Base-by-base conservation (phyloP, 2,797 vertebrate species). In the Falco rusticolus region DNA sequence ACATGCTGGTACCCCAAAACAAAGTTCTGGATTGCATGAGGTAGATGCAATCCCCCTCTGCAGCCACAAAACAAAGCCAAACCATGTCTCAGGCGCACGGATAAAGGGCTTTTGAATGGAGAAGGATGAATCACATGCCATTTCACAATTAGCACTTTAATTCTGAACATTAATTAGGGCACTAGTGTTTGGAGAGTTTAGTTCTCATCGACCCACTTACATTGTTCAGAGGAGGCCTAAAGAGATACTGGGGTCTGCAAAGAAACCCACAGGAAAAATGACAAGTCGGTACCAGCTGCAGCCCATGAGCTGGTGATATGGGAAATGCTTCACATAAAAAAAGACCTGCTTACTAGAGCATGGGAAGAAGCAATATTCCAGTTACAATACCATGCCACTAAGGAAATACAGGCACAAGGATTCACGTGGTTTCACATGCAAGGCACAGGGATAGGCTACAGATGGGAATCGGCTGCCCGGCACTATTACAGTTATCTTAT, bases 81-180 rank as follows among this genome's bases (percentile, higher is more conserved):
- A 33, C 3, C 71, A 8, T 8, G 57, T 48, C 70, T 68, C 37
- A 5, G 78, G 83, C 83, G 19, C 66, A 16, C 90, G 24, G 77
- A 65, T 28, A 66, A 85, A 72, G 60, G 79, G 70, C 77, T 79
- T 77, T 74, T 28, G 66, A 76, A 48, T 9, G 57, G 81, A 89
- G 84, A 28, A 43, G 47, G 86, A 33, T 39, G 68, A 84, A 63
- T 72, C 75, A 22, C 21, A 54, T 1, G 3, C 53, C 53, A 24
- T 72, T 71, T 78, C 88, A 81, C 83, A 93, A 95, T 96, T 89
- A 96, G 91, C 51, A 66, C 70, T 91, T 92, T 60, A 65, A 81
- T 93, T 94, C 21, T 79, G 87, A 61, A 25, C 56, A 7, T 69
- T 91, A 95, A 93, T 97, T 94, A 93, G 84, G 77, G 64, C 53